phyloP scores from a whole-genome alignment of 2,888 invertebrate genomes.

The Epistrophe eligans region DNA sequence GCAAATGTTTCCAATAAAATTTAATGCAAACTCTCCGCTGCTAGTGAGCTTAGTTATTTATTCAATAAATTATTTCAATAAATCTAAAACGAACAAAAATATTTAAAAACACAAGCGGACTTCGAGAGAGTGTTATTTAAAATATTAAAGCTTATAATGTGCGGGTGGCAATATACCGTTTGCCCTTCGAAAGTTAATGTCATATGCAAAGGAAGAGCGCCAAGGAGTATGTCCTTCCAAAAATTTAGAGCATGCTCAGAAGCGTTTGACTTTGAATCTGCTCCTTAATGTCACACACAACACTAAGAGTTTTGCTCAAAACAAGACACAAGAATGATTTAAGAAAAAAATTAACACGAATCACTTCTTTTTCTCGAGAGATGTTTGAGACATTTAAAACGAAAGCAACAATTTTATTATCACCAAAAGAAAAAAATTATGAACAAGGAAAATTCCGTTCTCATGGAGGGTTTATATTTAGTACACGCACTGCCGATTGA shows the following conservation, averaged over 20 bases:
- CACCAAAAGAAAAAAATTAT: conserved; percentile 19
- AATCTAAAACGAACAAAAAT: background rate
- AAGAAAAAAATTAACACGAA: conserved; percentile 49
- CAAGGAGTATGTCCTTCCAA: conserved; percentile 59
- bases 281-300: conserved; percentile 62
- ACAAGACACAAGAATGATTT: conserved; percentile 25
- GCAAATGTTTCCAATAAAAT: conserved; percentile 1
- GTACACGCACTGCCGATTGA: conserved; percentile 55
- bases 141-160: conserved; percentile 33
- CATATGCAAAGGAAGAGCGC: conserved; percentile 52
- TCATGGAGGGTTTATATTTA: conserved; percentile 41
- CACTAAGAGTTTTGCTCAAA: conserved; percentile 10
- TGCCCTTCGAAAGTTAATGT: conserved; percentile 70
- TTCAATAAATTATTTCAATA: background rate
- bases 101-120: conserved; percentile 12
- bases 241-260: conserved; percentile 70
- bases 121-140: conserved; percentile 24
- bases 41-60: background rate
- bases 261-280: conserved; percentile 71
- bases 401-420: conserved; percentile 2
- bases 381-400: background rate
- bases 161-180: conserved; percentile 50
- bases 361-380: conserved; percentile 41
- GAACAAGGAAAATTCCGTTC: conserved; percentile 22
- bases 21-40: background rate